phyloP scores from a whole-genome alignment of 1,140 invertebrate genomes.

The Neodiprion pinetum region DNA sequence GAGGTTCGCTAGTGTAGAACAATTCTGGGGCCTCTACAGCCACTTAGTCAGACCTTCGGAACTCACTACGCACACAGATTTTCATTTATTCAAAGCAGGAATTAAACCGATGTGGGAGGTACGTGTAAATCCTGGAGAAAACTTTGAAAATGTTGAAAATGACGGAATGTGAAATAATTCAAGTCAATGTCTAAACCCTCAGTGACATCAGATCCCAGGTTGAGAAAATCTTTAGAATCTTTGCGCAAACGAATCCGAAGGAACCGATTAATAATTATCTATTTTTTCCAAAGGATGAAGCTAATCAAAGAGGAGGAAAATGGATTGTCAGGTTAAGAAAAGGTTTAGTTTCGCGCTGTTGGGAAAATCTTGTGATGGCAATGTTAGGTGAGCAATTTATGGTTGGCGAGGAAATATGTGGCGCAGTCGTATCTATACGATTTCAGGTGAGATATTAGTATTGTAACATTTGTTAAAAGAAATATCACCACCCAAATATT shows the following conservation, averaged over 20 bases:
- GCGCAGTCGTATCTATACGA: slow-evolving; percentile 93
- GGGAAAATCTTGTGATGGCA: slow-evolving; percentile 98
- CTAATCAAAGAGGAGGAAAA: slow-evolving; percentile 95
- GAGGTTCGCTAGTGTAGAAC: slow-evolving; percentile 89
- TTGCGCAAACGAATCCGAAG: slow-evolving; percentile 7
- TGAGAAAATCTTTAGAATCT: background rate
- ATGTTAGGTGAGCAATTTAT: slow-evolving; percentile 99
- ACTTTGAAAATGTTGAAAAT: background rate
- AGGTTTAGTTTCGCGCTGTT: slow-evolving; percentile 93
- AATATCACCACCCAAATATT: background rate
- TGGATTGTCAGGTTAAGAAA: slow-evolving; percentile 96
- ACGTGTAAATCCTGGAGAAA: slow-evolving; percentile 31
- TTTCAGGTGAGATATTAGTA: slow-evolving; percentile 73
- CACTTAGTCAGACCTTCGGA: slow-evolving; percentile 89
- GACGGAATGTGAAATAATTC: no score
- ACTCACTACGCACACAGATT: slow-evolving; percentile 89
- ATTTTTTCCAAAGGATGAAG: slow-evolving; percentile 72
- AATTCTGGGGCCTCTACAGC: slow-evolving; percentile 96
- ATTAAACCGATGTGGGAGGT: slow-evolving; percentile 99
- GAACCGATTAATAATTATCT: background rate
- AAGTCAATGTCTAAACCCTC: no score
- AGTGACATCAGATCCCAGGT: no score
- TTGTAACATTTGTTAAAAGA: slow-evolving; percentile 7
- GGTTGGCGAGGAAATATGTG: slow-evolving; percentile 98
- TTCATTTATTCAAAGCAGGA: slow-evolving; percentile 98